phyloP scores from a whole-genome alignment of 2,888 invertebrate genomes.

The Synanthedon tipuliformis region DNA sequence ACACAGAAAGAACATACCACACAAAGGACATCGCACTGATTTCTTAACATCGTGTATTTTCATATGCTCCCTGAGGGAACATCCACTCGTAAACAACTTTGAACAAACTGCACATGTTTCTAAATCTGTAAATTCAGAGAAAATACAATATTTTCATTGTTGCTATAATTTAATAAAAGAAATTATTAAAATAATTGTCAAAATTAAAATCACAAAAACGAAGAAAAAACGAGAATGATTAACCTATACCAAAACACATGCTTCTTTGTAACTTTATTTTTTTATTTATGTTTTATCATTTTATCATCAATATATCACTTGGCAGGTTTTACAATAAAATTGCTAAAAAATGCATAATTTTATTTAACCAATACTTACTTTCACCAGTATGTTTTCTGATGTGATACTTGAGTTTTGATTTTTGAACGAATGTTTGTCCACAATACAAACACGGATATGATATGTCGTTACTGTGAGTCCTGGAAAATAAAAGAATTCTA shows the following conservation, averaged over 20 bases:
- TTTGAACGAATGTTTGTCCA: conserved; percentile 67
- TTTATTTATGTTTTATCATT: no score
- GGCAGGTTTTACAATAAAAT: no score
- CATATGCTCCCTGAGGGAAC: conserved; percentile 66
- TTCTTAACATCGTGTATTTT: conserved; percentile 42
- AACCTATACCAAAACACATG: no score
- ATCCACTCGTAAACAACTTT: conserved; percentile 66
- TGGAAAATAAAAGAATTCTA: conserved; percentile 11
- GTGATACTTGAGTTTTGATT: conserved; percentile 69
- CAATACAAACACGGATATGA: conserved; percentile 63
- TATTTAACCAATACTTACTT: conserved; percentile 36
- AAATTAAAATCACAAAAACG: no score
- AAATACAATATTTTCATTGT: no score
- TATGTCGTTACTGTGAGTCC: conserved; percentile 58
- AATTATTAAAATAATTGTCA: no score
- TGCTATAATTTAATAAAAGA: no score
- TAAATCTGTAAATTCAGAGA: conserved; percentile 35
- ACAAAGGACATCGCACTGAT: conserved; percentile 56
- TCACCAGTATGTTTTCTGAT: conserved; percentile 69
- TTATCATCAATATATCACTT: no score
- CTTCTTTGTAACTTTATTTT: no score
- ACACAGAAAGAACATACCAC: conserved; percentile 37
- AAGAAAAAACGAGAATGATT: no score
- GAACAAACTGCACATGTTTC: conserved; percentile 59
- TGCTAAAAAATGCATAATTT: no score